phyloP scores from a whole-genome alignment of 2,888 invertebrate genomes.

The Dusona sp. region DNA sequence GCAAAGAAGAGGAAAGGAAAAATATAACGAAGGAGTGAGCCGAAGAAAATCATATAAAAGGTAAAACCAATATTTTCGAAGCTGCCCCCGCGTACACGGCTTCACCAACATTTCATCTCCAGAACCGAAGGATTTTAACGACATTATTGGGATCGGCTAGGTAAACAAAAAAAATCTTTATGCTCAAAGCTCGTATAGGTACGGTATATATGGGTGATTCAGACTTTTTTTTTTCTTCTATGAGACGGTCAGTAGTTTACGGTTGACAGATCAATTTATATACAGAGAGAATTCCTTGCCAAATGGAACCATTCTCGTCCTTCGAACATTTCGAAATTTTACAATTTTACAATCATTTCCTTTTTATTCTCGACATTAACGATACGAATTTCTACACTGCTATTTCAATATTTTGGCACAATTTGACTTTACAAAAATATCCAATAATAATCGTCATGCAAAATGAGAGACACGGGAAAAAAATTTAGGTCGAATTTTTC shows the following conservation, averaged over 20 bases:
- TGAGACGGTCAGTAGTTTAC: conserved; percentile 46
- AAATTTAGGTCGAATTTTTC: conserved; percentile 4
- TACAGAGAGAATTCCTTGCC: neutral
- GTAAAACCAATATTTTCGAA: conserved; percentile 73
- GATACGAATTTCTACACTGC: neutral
- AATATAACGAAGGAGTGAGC: conserved; percentile 46
- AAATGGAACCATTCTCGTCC: neutral
- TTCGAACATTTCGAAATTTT: neutral
- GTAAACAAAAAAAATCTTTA: conserved; percentile 72
- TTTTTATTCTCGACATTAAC: neutral
- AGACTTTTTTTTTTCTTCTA: conserved; percentile 24
- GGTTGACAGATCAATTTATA: conserved; percentile 42
- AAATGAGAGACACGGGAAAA: neutral
- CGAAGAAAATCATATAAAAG: conserved; percentile 68
- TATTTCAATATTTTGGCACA: neutral
- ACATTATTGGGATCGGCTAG: conserved; percentile 74
- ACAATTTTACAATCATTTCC: neutral
- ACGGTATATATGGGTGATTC: conserved; percentile 8
- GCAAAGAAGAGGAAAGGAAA: conserved; percentile 43
- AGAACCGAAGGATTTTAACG: conserved; percentile 72
- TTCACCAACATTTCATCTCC: conserved; percentile 50
- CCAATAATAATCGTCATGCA: neutral
- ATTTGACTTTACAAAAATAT: neutral
- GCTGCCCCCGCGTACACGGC: conserved; percentile 67
- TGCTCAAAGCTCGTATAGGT: conserved; percentile 44